Conservation (phyloP, 2,888 invertebrate genomes). For the Leptopilina syphax region DNA sequence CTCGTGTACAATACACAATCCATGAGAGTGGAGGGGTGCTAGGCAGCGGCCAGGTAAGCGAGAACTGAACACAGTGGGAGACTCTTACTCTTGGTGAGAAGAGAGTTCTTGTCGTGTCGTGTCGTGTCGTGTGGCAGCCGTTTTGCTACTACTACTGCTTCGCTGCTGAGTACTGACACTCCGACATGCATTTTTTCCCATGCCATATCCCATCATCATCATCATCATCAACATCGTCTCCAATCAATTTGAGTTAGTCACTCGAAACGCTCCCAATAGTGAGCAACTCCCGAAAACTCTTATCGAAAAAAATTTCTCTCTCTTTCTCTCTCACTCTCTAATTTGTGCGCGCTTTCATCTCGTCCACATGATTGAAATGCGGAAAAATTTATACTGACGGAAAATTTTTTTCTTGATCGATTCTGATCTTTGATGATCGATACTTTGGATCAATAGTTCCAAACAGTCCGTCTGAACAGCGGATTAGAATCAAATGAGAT, state of each 20-base stretch:
- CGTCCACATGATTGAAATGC: too few relatives aligned
- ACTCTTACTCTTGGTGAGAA: conserved; percentile 54
- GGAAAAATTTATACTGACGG: too few relatives aligned
- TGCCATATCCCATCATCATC: conserved; percentile 1
- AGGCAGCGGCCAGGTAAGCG: conserved; percentile 71
- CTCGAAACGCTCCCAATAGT: conserved; percentile 5
- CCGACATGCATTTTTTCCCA: conserved; percentile 21
- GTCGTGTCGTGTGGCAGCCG: conserved; percentile 48
- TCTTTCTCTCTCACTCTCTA: too few relatives aligned
- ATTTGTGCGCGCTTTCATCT: too few relatives aligned
- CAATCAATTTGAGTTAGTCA: conserved; percentile 13
- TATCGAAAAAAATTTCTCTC: too few relatives aligned
- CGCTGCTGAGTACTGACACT: conserved; percentile 30
- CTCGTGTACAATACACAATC: conserved; percentile 64
- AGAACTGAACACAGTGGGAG: conserved; percentile 71
- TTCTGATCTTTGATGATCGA: too few relatives aligned
- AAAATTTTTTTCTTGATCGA: too few relatives aligned
- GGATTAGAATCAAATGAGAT: too few relatives aligned
- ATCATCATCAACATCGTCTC: conserved; percentile 17
- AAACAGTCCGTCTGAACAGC: too few relatives aligned
- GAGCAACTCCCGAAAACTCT: neutral
- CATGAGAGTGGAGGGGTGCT: conserved; percentile 68
- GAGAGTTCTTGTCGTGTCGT: conserved; percentile 49
- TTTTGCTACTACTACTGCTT: conserved; percentile 12
- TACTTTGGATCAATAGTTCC: too few relatives aligned